A percentile compares a stretch with the other conserved stretches of the same genome.
phyloP scores from a whole-genome alignment of 1,140 invertebrate genomes.

The Lepidurus packardi region DNA sequence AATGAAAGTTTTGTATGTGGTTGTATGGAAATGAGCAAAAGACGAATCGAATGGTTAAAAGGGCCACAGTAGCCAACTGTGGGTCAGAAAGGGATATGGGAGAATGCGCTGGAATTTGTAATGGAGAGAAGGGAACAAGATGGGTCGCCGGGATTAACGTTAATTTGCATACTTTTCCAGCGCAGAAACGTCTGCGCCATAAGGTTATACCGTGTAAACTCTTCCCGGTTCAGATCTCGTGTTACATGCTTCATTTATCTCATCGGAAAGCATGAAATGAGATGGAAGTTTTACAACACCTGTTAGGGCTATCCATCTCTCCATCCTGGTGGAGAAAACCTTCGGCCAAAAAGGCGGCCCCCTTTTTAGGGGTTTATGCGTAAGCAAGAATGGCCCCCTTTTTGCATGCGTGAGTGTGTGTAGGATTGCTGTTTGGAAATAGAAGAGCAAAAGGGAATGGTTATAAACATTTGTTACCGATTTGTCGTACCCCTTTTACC shows the following conservation, averaged over 20 bases:
- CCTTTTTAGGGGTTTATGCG: not conserved
- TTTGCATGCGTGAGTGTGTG: not conserved
- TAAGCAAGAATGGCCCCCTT: not conserved
- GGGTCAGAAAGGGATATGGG: not conserved
- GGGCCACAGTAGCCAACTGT: not conserved
- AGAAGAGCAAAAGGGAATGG: not conserved
- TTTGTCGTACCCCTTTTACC: not conserved
- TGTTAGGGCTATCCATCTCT: slow-evolving; percentile 18
- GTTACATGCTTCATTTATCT: slow-evolving; percentile 15
- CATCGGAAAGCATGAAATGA: slow-evolving; percentile 8
- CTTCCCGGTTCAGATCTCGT: not conserved
- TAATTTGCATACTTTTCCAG: not conserved
- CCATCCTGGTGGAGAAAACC: not conserved
- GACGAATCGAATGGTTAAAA: not conserved
- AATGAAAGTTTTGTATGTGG: not conserved
- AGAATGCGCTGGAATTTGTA: slow-evolving; percentile 11
- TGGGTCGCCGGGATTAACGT: not conserved
- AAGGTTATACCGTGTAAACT: not conserved
- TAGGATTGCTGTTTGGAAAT: not conserved
- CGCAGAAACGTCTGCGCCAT: not conserved
- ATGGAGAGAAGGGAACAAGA: not conserved
- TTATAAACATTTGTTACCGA: not conserved
- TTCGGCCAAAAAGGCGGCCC: not conserved
- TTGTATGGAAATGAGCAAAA: not conserved
- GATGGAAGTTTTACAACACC: slow-evolving; percentile 5